A percentile compares a stretch with the other conserved stretches of the same genome.
These are phyloP conservation scores for Sakesphorus luctuosus DNA, from an alignment of 2,113 vertebrate species.

Conservation along the genomic window DNA sequence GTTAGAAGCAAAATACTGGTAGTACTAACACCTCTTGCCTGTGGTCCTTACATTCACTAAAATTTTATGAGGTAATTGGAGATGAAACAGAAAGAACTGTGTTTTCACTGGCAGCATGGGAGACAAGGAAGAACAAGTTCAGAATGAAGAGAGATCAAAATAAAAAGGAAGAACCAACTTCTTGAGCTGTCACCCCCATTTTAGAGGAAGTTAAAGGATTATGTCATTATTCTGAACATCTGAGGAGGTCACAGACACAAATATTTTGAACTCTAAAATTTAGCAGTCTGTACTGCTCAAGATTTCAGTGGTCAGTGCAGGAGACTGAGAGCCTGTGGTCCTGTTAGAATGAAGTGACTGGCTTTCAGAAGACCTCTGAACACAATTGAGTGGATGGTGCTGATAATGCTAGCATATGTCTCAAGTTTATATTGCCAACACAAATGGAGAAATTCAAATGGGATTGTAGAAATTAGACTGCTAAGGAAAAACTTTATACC, in stretches of 20 bases:
- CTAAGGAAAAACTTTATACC: not conserved
- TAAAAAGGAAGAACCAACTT: not conserved
- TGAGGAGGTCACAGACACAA: not conserved
- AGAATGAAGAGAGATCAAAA: not conserved
- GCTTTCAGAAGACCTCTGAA: not conserved
- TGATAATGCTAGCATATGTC: not conserved
- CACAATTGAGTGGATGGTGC: not conserved
- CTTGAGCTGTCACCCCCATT: not conserved
- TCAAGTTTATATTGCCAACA: not conserved
- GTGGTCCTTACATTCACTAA: not conserved
- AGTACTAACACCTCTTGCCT: not conserved
- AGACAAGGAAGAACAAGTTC: not conserved
- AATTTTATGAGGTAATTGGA: not conserved
- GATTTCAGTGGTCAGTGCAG: not conserved
- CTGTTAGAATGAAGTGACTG: not conserved
- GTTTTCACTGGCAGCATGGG: not conserved
- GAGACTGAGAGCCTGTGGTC: not conserved
- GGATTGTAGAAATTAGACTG: not conserved
- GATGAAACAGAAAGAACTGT: not conserved
- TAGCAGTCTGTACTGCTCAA: not conserved
- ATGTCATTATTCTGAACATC: not conserved
- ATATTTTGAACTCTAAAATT: not conserved
- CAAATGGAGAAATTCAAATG: not conserved
- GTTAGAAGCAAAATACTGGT: not conserved
- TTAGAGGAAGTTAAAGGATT: not conserved